Conservation (phyloP, 1,140 invertebrate species). For the Diuraphis noxia region DNA sequence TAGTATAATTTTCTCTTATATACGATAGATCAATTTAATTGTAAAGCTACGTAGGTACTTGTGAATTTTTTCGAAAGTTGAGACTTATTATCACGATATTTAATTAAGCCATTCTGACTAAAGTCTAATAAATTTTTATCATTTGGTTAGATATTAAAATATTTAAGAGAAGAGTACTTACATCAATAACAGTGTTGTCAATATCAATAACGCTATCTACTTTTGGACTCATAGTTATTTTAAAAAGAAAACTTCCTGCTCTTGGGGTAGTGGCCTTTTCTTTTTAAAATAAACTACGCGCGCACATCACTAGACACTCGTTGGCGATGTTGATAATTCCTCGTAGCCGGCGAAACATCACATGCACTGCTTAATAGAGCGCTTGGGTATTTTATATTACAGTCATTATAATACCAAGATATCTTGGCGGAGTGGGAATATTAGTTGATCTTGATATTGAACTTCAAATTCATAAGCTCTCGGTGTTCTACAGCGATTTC, state of each 20-base stretch:
- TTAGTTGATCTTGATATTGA: conserved; percentile 30
- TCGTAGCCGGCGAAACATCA: conserved; percentile 27
- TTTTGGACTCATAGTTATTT: conserved; percentile 42
- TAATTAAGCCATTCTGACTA: background rate
- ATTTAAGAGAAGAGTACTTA: conserved; percentile 25
- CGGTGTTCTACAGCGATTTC: background rate
- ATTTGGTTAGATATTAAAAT: background rate
- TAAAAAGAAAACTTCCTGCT: conserved; percentile 45
- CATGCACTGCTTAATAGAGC: background rate
- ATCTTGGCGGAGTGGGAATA: background rate
- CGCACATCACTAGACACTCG: background rate
- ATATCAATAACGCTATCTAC: conserved; percentile 36
- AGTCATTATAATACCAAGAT: background rate
- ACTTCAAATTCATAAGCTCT: conserved; percentile 15
- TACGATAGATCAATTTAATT: background rate
- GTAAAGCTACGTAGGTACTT: background rate
- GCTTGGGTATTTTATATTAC: conserved; percentile 11
- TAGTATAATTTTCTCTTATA: too few relatives aligned
- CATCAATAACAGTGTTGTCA: background rate
- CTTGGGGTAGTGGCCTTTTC: background rate
- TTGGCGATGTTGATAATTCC: background rate
- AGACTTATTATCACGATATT: background rate
- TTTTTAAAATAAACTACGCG: conserved; percentile 14
- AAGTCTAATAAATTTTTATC: background rate
- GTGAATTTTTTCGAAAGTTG: too few relatives aligned